Evolutionary conservation across 2,888 invertebrate genomes (phyloP), one percentile per base, ranked within the genome.

Genomic region (Caprella mutica): DNA sequence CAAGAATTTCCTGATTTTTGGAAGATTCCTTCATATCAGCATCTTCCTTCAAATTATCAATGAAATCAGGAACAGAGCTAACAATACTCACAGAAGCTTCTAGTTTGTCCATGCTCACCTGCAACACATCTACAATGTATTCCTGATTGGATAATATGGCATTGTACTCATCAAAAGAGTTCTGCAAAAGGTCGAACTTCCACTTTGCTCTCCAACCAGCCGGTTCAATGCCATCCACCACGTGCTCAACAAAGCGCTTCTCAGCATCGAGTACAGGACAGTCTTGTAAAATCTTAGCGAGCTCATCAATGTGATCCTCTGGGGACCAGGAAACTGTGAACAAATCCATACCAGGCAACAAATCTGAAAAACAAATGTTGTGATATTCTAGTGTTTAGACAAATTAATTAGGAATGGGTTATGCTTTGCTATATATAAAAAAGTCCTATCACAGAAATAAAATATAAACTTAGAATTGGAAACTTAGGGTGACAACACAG

Each of bases 171-270:
- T 26, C 30, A n/a, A n/a, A 48, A n/a, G 48, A 19, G 5, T 30
- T 30, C n/a, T 27, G 48, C 29, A 29, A 5, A 5, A 14, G 30
- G 30, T 48, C 48, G 19, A 44, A 21, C n/a, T 50, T 48, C 61
- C 61, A 61, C n/a, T 55, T 51, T 40, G 57, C 61, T 50, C 42
- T 57, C 61, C 61, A 61, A 9, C 61, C 61, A 33, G 61, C 52
- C 14, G 61, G 61, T 40, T 61, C 61, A 21, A 61, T 61, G 40
- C 35, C 52, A 6, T 52, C 44, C 23, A 54, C 61, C 14, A 61
- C 61, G 42, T 61, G 55, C 33, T 52, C 51, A 8, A 61, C 55
- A 38, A 61, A 43, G 19, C 52, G 27, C 8, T 38, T 55, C 23
- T 61, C 57, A n/a, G 53, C 57, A 17, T n/a, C n/a, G n/a, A n/a